Evolutionary conservation across 1,140 invertebrate species (phyloP).

Genomic region (Brevipalpus yothersi): DNA sequence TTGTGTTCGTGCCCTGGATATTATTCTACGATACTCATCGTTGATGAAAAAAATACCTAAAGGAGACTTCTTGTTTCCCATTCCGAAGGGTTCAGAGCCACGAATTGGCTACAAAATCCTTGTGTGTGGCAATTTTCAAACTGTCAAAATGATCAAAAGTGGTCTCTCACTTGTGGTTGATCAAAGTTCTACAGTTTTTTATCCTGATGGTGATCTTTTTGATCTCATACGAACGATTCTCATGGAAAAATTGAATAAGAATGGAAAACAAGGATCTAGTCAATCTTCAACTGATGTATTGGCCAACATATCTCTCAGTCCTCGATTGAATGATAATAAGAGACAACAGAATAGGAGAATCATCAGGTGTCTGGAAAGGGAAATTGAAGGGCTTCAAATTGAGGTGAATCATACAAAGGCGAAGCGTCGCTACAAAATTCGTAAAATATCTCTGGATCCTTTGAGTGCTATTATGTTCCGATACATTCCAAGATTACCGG

Average conservation of each 20-base stretch:
- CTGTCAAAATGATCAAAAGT: background rate
- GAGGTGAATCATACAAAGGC: background rate
- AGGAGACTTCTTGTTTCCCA: background rate
- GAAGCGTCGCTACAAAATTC: background rate
- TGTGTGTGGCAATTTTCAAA: background rate
- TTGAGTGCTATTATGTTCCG: background rate
- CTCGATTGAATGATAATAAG: background rate
- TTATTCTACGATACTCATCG: background rate
- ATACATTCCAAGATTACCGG: background rate
- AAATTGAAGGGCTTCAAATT: background rate
- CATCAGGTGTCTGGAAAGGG: background rate
- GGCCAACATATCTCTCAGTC: background rate
- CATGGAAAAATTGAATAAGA: background rate
- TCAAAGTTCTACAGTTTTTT: background rate
- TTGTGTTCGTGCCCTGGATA: background rate
- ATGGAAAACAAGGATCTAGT: background rate
- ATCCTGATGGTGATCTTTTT: background rate
- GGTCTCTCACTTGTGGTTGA: background rate
- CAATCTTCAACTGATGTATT: background rate
- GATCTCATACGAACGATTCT: background rate
- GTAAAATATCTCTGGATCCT: background rate
- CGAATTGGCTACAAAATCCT: background rate
- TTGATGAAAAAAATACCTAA: background rate
- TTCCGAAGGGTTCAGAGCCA: background rate
- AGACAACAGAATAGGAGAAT: background rate